Percentiles rank a stretch among this genome's conserved stretches.
Evolutionary conservation across 2,888 invertebrate genomes (phyloP).

Genomic region (Odontocolon sp.): DNA sequence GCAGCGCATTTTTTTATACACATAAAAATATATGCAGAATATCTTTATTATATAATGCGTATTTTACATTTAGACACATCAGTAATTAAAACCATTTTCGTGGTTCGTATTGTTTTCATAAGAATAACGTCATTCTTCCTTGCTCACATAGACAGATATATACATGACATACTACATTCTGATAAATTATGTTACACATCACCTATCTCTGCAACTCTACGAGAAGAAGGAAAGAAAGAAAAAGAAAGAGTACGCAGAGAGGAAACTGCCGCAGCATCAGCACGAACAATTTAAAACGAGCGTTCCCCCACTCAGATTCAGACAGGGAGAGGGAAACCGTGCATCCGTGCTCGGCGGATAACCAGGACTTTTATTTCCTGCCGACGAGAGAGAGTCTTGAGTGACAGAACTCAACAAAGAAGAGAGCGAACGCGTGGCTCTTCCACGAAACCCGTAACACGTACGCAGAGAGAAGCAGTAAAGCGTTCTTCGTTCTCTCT

Average conservation of each 20-base stretch:
- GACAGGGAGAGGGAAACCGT: too few species aligned
- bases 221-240: not conserved
- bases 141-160: too few species aligned
- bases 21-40: not conserved
- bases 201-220: not conserved
- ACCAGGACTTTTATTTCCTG: constrained; percentile 58
- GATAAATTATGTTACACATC: not conserved
- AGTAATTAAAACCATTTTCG: too few species aligned
- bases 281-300: constrained; percentile 26
- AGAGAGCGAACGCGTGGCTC: constrained; percentile 23
- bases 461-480: constrained; percentile 3
- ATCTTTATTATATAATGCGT: too few species aligned
- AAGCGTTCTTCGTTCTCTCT: constrained; percentile 28
- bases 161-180: too few species aligned
- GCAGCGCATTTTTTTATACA: not conserved
- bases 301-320: not conserved
- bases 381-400: constrained; percentile 57
- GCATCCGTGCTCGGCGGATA: constrained; percentile 30
- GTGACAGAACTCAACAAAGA: constrained; percentile 64
- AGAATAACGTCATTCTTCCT: too few species aligned
- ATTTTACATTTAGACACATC: too few species aligned
- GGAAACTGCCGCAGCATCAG: not conserved
- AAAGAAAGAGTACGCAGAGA: not conserved
- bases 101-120: too few species aligned
- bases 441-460: constrained; percentile 27